phyloP scores from a whole-genome alignment of 30 jellyfish, hydroid and myxozoan genomes.

The Chrysaora quinquecirrha region DNA sequence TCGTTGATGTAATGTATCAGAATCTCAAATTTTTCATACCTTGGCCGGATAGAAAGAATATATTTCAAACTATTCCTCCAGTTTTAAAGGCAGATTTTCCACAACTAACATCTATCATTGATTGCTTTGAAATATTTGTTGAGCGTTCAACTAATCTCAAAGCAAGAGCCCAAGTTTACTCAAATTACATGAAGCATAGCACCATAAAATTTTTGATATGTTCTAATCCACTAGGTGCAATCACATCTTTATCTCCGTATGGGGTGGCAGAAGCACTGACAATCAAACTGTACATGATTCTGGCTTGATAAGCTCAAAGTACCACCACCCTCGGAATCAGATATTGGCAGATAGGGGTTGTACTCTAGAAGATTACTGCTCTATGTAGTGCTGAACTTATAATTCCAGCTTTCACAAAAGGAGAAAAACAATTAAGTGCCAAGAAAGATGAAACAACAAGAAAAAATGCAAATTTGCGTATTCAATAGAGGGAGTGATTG shows the following conservation, averaged over 20 bases:
- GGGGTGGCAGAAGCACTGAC: constrained; percentile 74
- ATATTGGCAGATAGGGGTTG: constrained; percentile 71
- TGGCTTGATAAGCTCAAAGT: constrained; percentile 18
- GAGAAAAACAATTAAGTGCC: constrained; percentile 29
- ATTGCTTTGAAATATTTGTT: constrained; percentile 67
- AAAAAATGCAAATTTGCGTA: constrained; percentile 41
- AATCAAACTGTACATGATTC: constrained; percentile 54
- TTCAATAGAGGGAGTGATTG: constrained; percentile 49
- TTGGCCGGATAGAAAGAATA: not conserved
- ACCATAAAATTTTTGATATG: constrained; percentile 58
- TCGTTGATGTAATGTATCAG: not conserved
- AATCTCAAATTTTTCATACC: constrained; percentile 17
- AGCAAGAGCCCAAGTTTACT: constrained; percentile 60
- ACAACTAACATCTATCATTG: constrained; percentile 57
- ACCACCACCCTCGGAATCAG: constrained; percentile 32
- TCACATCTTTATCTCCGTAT: constrained; percentile 46
- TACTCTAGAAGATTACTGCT: constrained; percentile 27
- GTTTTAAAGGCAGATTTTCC: constrained; percentile 54
- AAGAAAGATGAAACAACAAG: constrained; percentile 43
- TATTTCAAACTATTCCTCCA: constrained; percentile 37
- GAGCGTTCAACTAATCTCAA: constrained; percentile 59
- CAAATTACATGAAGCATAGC: constrained; percentile 49
- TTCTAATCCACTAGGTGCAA: constrained; percentile 60
- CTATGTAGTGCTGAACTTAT: constrained; percentile 42
- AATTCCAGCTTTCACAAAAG: constrained; percentile 49